Evolutionary conservation across 2,888 invertebrate species (phyloP), one percentile per base, ranked within the genome.

Genomic region (Smittia aterrima): DNA sequence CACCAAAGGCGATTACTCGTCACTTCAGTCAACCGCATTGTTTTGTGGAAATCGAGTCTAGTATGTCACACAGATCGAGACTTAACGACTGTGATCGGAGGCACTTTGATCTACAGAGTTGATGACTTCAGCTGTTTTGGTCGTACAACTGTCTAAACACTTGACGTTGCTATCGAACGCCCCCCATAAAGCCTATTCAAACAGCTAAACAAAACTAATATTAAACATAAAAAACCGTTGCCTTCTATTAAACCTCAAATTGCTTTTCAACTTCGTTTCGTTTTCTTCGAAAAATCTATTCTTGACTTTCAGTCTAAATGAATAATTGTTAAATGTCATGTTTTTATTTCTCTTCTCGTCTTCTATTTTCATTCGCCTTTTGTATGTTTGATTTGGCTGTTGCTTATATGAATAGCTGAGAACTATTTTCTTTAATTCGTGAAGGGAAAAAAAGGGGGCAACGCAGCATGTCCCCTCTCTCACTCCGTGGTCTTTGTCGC

Each of bases 211-310:
- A 47, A 47, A 47, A 47, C 47, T 47, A 47, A 47, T 47, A 47
- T 47, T 47, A 47, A 47, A 47, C 47, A 47, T 47, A 47, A 47
- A 47, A 47, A 47, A 47, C 47, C 47, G 47, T 47, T 47, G 47
- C 47, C 47, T 47, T 47, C 47, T 47, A 47, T 47, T 47, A 47
- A 47, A 47, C 47, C 47, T 47, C 47, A 47, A 47, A 47, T 47
- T 47, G 47, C 47, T 47, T 47, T 47, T 47, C 16, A 47, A 47
- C 47, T 47, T 47, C 16, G 32, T 9, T 32, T 32, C 47, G 47
- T 47, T 47, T 32, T 9, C n/a, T 47, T n/a, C 38, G 38, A n/a
- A 32, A 32, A 47, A 47, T 47, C 47, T 47, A 47, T 47, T 47
- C 47, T 47, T 47, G 47, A 47, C 47, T 47, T 47, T 47, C 16